These are phyloP conservation scores for Caloenas nicobarica DNA, from an alignment of 2,113 vertebrate species.

Conservation along the genomic window DNA sequence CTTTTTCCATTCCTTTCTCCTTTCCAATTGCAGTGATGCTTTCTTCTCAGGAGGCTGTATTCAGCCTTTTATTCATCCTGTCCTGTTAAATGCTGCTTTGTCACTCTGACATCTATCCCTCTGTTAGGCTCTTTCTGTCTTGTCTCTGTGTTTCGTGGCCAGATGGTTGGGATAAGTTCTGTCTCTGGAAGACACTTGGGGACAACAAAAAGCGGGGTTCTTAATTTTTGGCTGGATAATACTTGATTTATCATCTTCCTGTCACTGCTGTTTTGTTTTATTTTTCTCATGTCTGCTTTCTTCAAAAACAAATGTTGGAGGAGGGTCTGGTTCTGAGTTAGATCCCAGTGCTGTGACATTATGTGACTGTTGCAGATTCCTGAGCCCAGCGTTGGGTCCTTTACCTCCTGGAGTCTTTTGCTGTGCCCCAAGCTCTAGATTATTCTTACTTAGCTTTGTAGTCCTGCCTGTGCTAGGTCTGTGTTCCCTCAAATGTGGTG, in stretches of 20 bases:
- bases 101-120: not conserved
- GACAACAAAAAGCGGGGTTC: not conserved
- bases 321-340: not conserved
- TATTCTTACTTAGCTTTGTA: rapidly evolving
- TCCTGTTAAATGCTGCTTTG: not conserved
- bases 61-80: not conserved
- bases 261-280: not conserved
- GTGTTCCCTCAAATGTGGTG: not conserved
- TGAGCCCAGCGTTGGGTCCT: rapidly evolving
- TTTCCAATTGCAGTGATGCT: not conserved
- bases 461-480: not conserved
- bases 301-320: not conserved
- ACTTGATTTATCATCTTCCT: not conserved
- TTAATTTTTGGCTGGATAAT: not conserved
- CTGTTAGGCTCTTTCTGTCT: not conserved
- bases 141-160: not conserved
- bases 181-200: not conserved
- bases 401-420: not conserved
- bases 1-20: not conserved
- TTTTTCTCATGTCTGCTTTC: not conserved
- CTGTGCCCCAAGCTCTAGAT: not conserved
- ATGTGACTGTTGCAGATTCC: not conserved
- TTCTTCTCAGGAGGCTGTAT: not conserved
- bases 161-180: not conserved
- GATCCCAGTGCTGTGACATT: not conserved